Percentiles rank a stretch among this genome's conserved stretches.
Conservation (phyloP, 2,113 vertebrate species). For the Scatophagus argus region DNA sequence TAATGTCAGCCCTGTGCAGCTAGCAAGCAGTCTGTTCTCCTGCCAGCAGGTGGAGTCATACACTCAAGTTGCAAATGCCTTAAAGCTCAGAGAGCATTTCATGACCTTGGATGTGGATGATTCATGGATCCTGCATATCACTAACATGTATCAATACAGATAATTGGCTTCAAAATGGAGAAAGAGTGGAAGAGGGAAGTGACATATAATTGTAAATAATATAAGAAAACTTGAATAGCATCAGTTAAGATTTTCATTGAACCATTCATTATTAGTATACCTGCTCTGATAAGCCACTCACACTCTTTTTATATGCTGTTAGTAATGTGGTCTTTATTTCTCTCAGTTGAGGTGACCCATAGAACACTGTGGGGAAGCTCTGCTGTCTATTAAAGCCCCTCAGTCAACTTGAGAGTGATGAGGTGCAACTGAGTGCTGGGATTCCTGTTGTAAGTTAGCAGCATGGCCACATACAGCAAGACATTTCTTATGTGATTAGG, state of each 20-base stretch:
- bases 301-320: slow-evolving; percentile 2
- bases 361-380: neutral
- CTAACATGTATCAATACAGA: neutral
- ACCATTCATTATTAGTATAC: too few relatives aligned
- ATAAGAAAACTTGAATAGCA: too few relatives aligned
- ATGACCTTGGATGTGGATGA: slow-evolving; percentile 47
- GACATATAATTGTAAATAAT: too few relatives aligned
- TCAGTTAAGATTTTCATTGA: too few relatives aligned
- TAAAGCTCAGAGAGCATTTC: slow-evolving; percentile 7
- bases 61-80: neutral
- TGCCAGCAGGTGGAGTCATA: slow-evolving; percentile 74
- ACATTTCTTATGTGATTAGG: neutral
- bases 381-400: neutral
- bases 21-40: neutral
- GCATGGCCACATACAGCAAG: slow-evolving; percentile 17
- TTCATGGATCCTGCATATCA: neutral
- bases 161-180: neutral
- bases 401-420: neutral
- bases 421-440: neutral
- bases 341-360: neutral
- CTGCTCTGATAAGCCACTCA: too few relatives aligned
- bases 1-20: slow-evolving; percentile 26
- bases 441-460: neutral
- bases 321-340: slow-evolving; percentile 2
- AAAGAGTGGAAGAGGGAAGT: slow-evolving; percentile 7